Evolutionary conservation across 2,113 vertebrate species (phyloP).

Genomic region (Anarhynchus alexandrinus): DNA sequence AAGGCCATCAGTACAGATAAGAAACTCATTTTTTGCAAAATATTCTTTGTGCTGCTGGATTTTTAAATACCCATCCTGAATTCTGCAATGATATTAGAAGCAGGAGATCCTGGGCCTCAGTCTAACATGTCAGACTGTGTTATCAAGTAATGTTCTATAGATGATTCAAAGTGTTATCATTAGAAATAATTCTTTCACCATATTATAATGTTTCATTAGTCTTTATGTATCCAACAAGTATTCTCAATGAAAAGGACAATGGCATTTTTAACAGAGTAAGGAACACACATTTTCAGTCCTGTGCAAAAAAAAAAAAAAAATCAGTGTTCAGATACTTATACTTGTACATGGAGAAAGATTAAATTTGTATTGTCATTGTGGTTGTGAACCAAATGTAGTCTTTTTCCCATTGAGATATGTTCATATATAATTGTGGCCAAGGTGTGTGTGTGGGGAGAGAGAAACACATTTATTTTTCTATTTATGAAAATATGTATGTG

Average conservation of each 20-base stretch:
- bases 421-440: neutral
- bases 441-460: neutral
- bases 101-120: neutral
- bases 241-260: neutral
- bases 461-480: neutral
- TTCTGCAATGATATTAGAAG: neutral
- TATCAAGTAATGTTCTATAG: neutral
- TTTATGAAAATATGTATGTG: neutral
- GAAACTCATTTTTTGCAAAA: neutral
- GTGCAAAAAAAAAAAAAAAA: neutral
- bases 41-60: neutral
- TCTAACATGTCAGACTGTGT: neutral
- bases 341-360: neutral
- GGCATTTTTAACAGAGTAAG: neutral
- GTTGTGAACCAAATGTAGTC: neutral
- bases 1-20: neutral
- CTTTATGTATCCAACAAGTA: neutral
- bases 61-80: neutral
- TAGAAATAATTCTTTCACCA: neutral
- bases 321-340: neutral
- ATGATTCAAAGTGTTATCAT: neutral
- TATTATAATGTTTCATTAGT: neutral
- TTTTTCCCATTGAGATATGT: neutral
- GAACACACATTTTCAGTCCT: neutral
- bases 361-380: neutral